Conservation (phyloP, 1,140 invertebrate species). For the Ceratosolen solmsi region DNA sequence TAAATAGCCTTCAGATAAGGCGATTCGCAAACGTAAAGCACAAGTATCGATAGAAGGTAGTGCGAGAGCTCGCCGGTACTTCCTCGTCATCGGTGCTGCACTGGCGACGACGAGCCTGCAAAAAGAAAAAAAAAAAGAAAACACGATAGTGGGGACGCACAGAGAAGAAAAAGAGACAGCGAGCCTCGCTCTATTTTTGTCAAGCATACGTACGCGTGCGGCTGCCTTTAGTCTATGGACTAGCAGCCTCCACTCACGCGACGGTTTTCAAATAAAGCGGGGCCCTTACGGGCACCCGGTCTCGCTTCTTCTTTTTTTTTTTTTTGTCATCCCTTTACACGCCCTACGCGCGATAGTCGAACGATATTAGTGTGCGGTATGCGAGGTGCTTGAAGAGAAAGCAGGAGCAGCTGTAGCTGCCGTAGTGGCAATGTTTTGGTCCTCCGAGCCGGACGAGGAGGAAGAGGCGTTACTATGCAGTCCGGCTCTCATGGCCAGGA, state of each 20-base stretch:
- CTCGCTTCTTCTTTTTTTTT: not conserved
- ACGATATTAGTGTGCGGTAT: conserved; percentile 7
- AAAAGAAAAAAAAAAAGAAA: not conserved
- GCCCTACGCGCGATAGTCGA: not conserved
- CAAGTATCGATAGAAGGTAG: not conserved
- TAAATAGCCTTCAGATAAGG: too few species aligned
- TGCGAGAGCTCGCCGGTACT: not conserved
- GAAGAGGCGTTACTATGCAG: conserved; percentile 89
- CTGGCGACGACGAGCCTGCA: too few species aligned
- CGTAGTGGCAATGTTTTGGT: conserved; percentile 79
- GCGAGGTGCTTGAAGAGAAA: not conserved
- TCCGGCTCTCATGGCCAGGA: conserved; percentile 85
- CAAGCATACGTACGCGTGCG: conserved; percentile 54
- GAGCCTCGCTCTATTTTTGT: conserved; percentile 69
- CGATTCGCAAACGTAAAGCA: too few species aligned
- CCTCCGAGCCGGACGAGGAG: conserved; percentile 81
- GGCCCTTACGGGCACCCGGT: not conserved
- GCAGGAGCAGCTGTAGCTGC: not conserved
- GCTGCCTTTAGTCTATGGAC: conserved; percentile 64
- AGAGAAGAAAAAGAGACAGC: conserved; percentile 29
- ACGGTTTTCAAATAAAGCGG: conserved; percentile 25
- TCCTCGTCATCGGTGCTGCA: not conserved
- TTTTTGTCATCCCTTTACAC: not conserved
- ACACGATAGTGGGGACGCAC: conserved; percentile 17
- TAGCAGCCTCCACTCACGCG: conserved; percentile 63